Evolutionary conservation across 2,888 invertebrate genomes (phyloP).

Genomic region (Athripsodes cinereus): DNA sequence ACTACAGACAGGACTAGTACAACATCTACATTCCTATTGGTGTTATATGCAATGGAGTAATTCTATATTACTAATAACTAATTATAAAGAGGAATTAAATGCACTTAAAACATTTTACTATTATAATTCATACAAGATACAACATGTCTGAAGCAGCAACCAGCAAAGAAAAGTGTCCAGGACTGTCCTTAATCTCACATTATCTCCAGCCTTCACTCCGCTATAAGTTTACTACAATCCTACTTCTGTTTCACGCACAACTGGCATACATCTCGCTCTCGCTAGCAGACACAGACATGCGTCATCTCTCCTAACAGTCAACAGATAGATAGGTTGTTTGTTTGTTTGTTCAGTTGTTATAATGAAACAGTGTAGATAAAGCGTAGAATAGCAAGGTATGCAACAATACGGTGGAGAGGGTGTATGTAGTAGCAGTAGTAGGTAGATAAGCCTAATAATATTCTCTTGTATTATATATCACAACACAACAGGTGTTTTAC

Average conservation of each 20-base stretch:
- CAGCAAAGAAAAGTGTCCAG: slow-evolving; percentile 18
- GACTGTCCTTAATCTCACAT: slow-evolving; percentile 12
- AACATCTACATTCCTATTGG: slow-evolving; percentile 46
- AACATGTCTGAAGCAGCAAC: slow-evolving; percentile 15
- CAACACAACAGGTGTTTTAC: too few relatives aligned
- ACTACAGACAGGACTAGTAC: neutral
- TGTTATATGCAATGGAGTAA: slow-evolving; percentile 49
- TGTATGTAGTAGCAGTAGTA: too few relatives aligned
- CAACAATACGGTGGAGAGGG: too few relatives aligned
- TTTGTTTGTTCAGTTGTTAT: too few relatives aligned
- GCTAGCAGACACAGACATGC: neutral
- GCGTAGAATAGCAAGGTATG: too few relatives aligned
- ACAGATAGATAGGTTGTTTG: neutral
- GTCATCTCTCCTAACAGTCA: neutral
- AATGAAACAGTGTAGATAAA: too few relatives aligned
- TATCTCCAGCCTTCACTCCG: slow-evolving; percentile 27
- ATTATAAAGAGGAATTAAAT: slow-evolving; percentile 46
- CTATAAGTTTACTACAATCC: neutral
- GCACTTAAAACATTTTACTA: neutral
- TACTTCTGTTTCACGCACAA: neutral
- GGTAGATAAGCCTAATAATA: too few relatives aligned
- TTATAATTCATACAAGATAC: neutral
- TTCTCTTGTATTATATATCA: too few relatives aligned
- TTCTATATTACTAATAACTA: slow-evolving; percentile 45
- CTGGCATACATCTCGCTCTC: neutral